Base-by-base conservation (phyloP, 1,140 invertebrate genomes). In the Plutomurus gul region DNA sequence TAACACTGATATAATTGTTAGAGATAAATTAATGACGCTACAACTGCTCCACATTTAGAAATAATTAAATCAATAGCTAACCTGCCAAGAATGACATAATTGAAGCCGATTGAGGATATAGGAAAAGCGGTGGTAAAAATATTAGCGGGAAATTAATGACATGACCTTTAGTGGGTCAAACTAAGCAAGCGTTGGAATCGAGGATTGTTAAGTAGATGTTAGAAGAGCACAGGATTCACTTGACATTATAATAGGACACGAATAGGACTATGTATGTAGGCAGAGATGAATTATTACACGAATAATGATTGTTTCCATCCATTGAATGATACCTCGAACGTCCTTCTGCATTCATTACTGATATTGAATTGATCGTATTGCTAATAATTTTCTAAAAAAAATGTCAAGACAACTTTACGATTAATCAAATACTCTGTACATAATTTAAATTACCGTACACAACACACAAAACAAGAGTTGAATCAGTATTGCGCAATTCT, bases 301-400 rank as follows among this genome's bases (percentile, higher is more conserved):
- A 65, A 65, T 25, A 72, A 72, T 72, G 70, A 72, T 72, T 43
- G 70, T 72, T 72, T 72, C 70, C 70, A 72, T 72, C 70, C 70
- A 72, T 72, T 40, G 70, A 65, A 65, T 33, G 56, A 65, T 65
- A 65, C 56, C 56, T 65, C 56, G 56, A 65, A 65, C 56, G 56
- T 65, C 56, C 56, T 65, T 65, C 56, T 65, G 56, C 56, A 65
- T 65, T 65, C 56, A 65, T 65, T 65, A 65, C 22, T 56, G 51
- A 65, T 33, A 65, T 30, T 65, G 56, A 65, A 65, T 65, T 65
- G 27, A 65, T 65, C 56, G 56, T 65, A 51, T 25, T n/a, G 30
- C 56, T 65, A 65, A 33, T 65, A 65, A 65, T 65, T 65, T 65
- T 65, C 27, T 65, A 65, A 18, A 33, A 33, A 18, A 30, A 65